These are phyloP conservation scores for Spisula subtruncata DNA, from an alignment of 2,888 invertebrate species.

Conservation along the genomic window DNA sequence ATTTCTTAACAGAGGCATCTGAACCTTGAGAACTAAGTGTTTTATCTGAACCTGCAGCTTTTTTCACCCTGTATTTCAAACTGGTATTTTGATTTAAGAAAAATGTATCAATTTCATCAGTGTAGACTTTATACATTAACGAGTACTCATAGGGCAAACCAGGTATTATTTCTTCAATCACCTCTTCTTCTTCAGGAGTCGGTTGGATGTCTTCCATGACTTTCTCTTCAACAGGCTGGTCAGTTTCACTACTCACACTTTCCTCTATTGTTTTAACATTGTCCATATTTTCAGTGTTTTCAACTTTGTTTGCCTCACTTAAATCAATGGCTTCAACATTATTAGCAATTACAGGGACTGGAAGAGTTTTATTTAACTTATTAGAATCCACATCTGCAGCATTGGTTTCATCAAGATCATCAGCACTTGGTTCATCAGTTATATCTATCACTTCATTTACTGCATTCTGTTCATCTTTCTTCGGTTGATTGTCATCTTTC, in stretches of 20 bases:
- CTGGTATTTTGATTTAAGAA: constrained; percentile 41
- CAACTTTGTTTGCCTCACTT: constrained; percentile 13
- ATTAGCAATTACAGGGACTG: constrained; percentile 10
- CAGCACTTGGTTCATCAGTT: constrained; percentile 12
- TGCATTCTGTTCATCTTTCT: background rate
- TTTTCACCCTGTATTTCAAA: constrained; percentile 33
- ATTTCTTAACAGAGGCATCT: constrained; percentile 26
- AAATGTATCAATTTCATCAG: constrained; percentile 62
- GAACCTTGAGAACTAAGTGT: no score
- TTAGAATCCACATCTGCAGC: background rate
- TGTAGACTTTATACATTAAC: constrained; percentile 64
- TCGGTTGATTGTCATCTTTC: background rate
- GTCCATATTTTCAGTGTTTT: background rate
- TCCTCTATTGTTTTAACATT: background rate
- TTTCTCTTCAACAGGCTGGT: background rate
- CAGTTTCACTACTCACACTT: background rate
- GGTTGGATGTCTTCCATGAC: background rate
- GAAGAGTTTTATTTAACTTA: background rate
- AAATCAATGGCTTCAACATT: constrained; percentile 51
- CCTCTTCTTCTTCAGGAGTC: constrained; percentile 18
- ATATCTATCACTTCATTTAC: background rate
- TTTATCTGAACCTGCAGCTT: background rate
- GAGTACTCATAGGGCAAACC: constrained; percentile 64
- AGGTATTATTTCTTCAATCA: constrained; percentile 9
- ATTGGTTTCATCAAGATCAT: background rate